Conservation (phyloP, 2,797 vertebrate genomes). For the Microchirus variegatus region DNA sequence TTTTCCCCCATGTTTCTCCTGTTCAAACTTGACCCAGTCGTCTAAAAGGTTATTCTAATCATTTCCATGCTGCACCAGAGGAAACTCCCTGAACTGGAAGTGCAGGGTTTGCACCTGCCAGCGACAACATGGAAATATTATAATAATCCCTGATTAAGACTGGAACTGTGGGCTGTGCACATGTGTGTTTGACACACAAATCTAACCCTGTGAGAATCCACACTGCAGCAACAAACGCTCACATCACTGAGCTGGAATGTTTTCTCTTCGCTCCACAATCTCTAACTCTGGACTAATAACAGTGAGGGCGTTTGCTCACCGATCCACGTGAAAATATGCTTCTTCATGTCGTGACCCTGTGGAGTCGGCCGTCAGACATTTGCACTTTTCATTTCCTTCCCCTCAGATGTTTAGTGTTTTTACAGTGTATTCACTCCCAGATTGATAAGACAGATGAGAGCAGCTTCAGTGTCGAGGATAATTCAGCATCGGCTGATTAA, state of each 20-base stretch:
- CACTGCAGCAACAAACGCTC: conserved; percentile 39
- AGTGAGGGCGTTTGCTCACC: not conserved
- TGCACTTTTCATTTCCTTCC: conserved; percentile 10
- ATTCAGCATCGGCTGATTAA: too few species aligned
- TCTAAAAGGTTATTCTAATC: not conserved
- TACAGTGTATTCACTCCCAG: too few species aligned
- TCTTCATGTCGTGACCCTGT: not conserved
- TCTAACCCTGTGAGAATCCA: conserved; percentile 25
- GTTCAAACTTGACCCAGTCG: not conserved
- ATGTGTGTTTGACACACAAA: conserved; percentile 22
- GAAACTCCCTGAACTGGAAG: conserved; percentile 22
- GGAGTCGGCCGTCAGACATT: conserved; percentile 19
- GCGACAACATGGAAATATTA: not conserved
- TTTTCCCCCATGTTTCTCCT: not conserved
- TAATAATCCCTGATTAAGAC: not conserved
- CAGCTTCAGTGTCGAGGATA: not conserved
- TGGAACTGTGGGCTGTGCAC: not conserved
- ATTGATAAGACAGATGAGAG: not conserved
- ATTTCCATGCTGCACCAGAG: not conserved
- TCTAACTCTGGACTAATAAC: conserved; percentile 26
- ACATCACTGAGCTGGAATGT: conserved; percentile 64
- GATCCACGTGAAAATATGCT: not conserved
- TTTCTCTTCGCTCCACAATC: conserved; percentile 16
- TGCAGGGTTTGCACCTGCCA: conserved; percentile 10
- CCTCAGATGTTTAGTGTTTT: conserved; percentile 47